Conservation (phyloP, 2,113 vertebrate genomes). For the Noctilio leporinus region DNA sequence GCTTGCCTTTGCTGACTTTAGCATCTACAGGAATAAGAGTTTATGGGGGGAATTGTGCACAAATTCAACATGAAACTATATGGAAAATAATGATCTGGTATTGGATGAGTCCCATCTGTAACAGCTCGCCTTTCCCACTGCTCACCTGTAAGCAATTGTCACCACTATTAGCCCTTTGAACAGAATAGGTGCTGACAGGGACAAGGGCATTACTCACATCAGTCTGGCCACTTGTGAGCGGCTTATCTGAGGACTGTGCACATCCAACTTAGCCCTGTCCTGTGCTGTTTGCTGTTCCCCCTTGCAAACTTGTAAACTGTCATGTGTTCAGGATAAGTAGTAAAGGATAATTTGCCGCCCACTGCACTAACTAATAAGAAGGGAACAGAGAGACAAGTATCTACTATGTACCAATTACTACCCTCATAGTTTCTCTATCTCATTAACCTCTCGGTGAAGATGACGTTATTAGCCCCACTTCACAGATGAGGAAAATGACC, state of each 20-base stretch:
- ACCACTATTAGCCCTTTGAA: background rate
- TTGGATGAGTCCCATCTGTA: background rate
- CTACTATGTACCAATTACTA: background rate
- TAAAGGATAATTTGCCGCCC: background rate
- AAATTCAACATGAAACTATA: background rate
- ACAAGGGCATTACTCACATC: background rate
- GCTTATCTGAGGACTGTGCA: background rate
- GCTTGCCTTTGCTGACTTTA: background rate
- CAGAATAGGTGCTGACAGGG: background rate
- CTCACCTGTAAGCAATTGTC: background rate
- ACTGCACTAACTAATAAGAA: background rate
- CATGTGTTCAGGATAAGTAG: background rate
- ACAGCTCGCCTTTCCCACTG: background rate
- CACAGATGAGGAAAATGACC: background rate
- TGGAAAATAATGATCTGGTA: background rate
- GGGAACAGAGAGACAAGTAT: background rate
- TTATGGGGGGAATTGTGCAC: background rate
- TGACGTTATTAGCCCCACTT: background rate
- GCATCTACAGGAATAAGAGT: background rate
- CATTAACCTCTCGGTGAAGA: background rate
- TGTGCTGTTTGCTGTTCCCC: background rate
- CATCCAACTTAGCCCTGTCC: background rate
- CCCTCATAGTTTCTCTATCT: background rate
- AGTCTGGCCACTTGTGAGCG: background rate
- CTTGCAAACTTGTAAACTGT: background rate